These are phyloP conservation scores for Meloidogyne chitwoodi DNA, from an alignment of 1,140 invertebrate species.

Conservation along the genomic window DNA sequence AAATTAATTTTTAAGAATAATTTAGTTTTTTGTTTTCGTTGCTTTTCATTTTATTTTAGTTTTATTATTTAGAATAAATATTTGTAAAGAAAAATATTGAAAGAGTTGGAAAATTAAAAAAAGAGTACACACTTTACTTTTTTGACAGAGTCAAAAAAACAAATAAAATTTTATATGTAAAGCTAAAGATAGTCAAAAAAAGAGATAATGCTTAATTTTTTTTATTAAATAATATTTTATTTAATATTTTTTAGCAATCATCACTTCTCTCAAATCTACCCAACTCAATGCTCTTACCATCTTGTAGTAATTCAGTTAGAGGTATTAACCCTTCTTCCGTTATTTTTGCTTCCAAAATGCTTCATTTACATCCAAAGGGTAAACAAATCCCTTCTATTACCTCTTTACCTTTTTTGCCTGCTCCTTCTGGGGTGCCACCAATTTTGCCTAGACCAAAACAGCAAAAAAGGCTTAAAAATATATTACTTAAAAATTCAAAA, in stretches of 20 bases:
- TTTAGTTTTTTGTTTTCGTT: no score
- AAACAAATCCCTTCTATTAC: neutral
- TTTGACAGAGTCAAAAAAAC: no score
- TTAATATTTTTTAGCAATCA: neutral
- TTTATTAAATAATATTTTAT: no score
- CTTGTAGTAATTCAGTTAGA: neutral
- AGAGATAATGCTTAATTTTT: no score
- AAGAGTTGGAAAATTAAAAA: no score
- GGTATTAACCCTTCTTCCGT: neutral
- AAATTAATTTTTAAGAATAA: neutral
- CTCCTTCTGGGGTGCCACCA: constrained; percentile 3
- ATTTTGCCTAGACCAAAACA: constrained; percentile 14
- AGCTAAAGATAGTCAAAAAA: no score
- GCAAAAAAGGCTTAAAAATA: constrained; percentile 1
- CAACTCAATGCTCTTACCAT: neutral
- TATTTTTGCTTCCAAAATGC: neutral
- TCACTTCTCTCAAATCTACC: neutral
- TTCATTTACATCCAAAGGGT: neutral
- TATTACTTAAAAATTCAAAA: neutral
- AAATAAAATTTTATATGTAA: no score
- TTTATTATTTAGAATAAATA: no score
- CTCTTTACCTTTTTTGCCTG: neutral
- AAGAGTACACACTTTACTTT: no score
- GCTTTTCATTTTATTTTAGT: neutral
- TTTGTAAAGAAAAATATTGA: no score